A percentile compares a stretch with the other conserved stretches of the same genome.
Conservation (phyloP, 1,140 invertebrate species). For the Brevipalpus yothersi region DNA sequence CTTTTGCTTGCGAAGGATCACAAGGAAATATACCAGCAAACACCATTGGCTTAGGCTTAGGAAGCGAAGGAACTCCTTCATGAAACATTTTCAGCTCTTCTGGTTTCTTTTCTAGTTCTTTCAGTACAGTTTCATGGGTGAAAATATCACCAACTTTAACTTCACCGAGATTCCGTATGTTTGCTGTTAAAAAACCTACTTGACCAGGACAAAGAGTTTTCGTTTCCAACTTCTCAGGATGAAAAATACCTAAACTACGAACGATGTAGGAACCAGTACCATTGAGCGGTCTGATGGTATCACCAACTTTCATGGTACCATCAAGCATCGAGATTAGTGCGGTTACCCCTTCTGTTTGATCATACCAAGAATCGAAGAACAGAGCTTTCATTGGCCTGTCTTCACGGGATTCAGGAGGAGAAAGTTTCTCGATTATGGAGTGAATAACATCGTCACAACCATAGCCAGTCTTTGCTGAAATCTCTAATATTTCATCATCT, state of each 20-base stretch:
- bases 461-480: slow-evolving; percentile 65
- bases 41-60: slow-evolving; percentile 13
- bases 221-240: slow-evolving; percentile 43
- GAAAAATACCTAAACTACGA: slow-evolving; percentile 47
- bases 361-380: slow-evolving; percentile 84
- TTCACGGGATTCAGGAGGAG: slow-evolving; percentile 34
- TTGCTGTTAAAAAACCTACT: slow-evolving; percentile 53
- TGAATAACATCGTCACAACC: slow-evolving; percentile 49
- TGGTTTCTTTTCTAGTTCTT: neutral
- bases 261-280: slow-evolving; percentile 48
- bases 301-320: slow-evolving; percentile 39
- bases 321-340: slow-evolving; percentile 50
- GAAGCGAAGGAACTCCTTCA: neutral
- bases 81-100: neutral
- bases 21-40: slow-evolving; percentile 44
- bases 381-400: slow-evolving; percentile 43
- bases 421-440: slow-evolving; percentile 47
- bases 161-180: slow-evolving; percentile 50
- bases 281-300: slow-evolving; percentile 33
- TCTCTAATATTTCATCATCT: slow-evolving; percentile 34
- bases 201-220: slow-evolving; percentile 48
- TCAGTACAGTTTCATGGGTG: slow-evolving; percentile 21
- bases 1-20: slow-evolving; percentile 54
- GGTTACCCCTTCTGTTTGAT: slow-evolving; percentile 59
- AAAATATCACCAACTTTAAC: slow-evolving; percentile 63